Base-by-base conservation (phyloP, 2,888 invertebrate genomes). In the Trichogramma evanescens region DNA sequence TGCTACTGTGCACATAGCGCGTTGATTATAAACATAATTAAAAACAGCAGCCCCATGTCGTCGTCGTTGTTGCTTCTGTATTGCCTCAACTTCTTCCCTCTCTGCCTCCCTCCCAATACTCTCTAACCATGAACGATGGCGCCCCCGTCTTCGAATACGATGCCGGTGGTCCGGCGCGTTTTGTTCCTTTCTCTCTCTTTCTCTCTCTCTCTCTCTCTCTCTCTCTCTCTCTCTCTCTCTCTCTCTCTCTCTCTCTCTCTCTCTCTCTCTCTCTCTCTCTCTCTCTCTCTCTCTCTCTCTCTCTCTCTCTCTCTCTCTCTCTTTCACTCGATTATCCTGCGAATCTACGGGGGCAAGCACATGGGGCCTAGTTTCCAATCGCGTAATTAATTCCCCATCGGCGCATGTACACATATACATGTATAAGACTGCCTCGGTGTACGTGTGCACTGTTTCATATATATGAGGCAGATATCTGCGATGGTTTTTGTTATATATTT, bases 1-100 rank as follows among this genome's bases (percentile, higher is more conserved):
- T 26, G 26, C 26, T 26, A 26, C 26, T 26, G 26, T 26, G 26
- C 26, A 26, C 26, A 26, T 26, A 26, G 26, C 69, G 72, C 72
- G 72, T 74, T 76, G 74, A 77, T 76, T 76, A 77, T 76, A 75
- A 76, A 75, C 74, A 77, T 77, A 77, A 77, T 76, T 76, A 76
- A 77, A 77, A 77, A 76, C 73, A 76, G 73, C 74, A 72, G 70
- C 71, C 65, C 61, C 62, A 56, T 50, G 64, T 64, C 64, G 64
- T 66, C 65, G 65, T 64, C 66, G 66, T 66, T 66, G 65, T 10
- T 50, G 42, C 10, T 40, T 45, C 58, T 42, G 9, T 53, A 51
- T 10, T 45, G 26, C 63, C 48, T n/a, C 40, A 44, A 3, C 5
- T 46, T 52, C 44, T 40, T 49, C 56, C 52, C 10, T 50, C 41